Percentiles rank a stretch among this genome's conserved stretches.
Conservation (phyloP, 1,140 invertebrate genomes). For the Drosophila orosa region DNA sequence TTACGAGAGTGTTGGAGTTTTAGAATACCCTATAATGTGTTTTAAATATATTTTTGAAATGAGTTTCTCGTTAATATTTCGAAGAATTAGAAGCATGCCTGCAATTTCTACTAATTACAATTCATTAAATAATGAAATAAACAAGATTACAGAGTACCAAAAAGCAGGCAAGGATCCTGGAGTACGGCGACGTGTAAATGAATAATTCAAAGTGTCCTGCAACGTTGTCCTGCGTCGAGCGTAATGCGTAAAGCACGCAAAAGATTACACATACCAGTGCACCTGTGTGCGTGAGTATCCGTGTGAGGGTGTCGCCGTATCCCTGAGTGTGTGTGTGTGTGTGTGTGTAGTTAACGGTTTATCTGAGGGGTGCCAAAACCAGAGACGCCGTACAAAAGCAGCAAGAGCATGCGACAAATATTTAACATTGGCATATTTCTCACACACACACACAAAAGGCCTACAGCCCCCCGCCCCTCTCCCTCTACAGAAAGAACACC, state of each 20-base stretch:
- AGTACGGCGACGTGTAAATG: slow-evolving; percentile 65
- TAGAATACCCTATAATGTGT: background rate
- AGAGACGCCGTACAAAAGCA: slow-evolving; percentile 49
- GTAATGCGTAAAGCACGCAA: slow-evolving; percentile 82
- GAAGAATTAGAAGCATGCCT: too few relatives aligned
- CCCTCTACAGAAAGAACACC: slow-evolving; percentile 20
- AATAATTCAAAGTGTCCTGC: slow-evolving; percentile 83
- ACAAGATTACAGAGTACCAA: slow-evolving; percentile 15
- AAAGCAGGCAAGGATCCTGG: background rate
- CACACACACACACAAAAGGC: slow-evolving; percentile 58
- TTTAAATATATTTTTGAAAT: too few relatives aligned
- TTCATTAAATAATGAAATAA: too few relatives aligned
- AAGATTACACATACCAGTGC: slow-evolving; percentile 74
- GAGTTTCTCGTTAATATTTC: too few relatives aligned
- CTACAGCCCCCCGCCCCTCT: slow-evolving; percentile 13
- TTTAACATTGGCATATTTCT: slow-evolving; percentile 82
- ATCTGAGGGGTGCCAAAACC: slow-evolving; percentile 74
- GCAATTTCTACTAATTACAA: too few relatives aligned
- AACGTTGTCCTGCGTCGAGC: slow-evolving; percentile 70
- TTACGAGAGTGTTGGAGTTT: background rate
- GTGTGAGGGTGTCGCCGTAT: slow-evolving; percentile 46
- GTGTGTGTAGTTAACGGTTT: slow-evolving; percentile 74
- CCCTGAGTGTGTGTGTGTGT: slow-evolving; percentile 6
- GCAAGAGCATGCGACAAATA: slow-evolving; percentile 74
- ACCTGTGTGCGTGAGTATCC: background rate